A percentile compares a stretch with the other conserved stretches of the same genome.
phyloP scores from a whole-genome alignment of 2,113 vertebrate species.

The Oncorhynchus nerka region DNA sequence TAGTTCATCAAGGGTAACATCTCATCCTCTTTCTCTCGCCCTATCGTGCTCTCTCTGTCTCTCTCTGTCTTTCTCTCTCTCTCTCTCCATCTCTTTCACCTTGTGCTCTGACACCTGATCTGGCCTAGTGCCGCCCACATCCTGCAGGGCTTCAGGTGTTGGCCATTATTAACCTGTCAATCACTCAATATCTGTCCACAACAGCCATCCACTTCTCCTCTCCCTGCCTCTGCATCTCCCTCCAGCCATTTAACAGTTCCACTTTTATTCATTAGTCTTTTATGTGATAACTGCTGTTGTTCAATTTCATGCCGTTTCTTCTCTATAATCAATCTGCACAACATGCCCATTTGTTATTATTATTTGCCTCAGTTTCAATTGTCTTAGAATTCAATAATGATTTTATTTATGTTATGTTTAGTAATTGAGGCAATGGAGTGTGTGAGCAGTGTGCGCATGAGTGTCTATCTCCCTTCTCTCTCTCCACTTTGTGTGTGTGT shows the following conservation, averaged over 20 bases:
- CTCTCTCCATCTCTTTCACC: no score
- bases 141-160: slow-evolving; percentile 53
- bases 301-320: slow-evolving; percentile 32
- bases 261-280: slow-evolving; percentile 54
- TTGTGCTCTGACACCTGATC: no score
- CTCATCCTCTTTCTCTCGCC: no score
- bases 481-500: not conserved
- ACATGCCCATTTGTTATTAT: slow-evolving; percentile 58
- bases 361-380: slow-evolving; percentile 50
- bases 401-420: slow-evolving; percentile 40
- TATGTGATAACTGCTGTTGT: not conserved
- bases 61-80: no score
- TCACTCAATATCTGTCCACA: slow-evolving; percentile 40
- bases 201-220: not conserved
- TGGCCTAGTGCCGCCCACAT: slow-evolving; percentile 3
- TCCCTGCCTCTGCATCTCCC: not conserved
- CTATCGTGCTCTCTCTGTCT: no score
- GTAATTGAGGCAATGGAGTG: slow-evolving; percentile 39
- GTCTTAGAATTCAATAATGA: slow-evolving; percentile 59
- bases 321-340: slow-evolving; percentile 58
- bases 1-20: no score
- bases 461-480: not conserved
- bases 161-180: slow-evolving; percentile 42
- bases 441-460: slow-evolving; percentile 8
- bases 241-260: slow-evolving; percentile 38